Base-by-base conservation (phyloP, 1,140 invertebrate genomes). In the Drosophila gunungcola region DNA sequence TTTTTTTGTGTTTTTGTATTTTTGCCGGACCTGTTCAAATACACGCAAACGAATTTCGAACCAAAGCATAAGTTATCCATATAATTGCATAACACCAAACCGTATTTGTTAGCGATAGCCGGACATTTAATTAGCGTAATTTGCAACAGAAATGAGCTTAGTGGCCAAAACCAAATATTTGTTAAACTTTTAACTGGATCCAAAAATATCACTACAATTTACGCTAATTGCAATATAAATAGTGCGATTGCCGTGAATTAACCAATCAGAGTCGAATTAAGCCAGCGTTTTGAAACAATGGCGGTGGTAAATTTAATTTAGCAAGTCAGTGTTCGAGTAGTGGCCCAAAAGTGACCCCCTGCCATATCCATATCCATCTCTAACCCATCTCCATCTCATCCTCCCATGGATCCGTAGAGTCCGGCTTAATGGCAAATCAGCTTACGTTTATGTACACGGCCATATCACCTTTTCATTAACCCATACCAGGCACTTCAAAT, bases 101-200 rank as follows among this genome's bases (percentile, higher is more conserved):
- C 38, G 34, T 58, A 51, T 65, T 74, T 85, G 57, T 48, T 55
- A 46, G 51, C 54, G 57, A 45, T 74, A 57, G 62, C 46, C 60
- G 68, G 43, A 36, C 76, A 88, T 88, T 82, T 78, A 86, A 86
- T 86, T 86, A 88, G 65, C 53, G 56, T 67, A 70, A 88, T 88
- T 88, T 74, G 49, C 58, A 39, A 41, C 43, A 39, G 56, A 60
- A 48, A 46, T 49, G 41, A 54, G 82, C 55, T 63, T 76, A 73
- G 62, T 45, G 65, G 78, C 54, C 21, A 34, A 49, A 68, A 69
- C 29, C 51, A 75, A 85, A 88, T 72, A 88, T 85, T 78, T 68
- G 73, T 42, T 38, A 48, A 74, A 63, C 67, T 62, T 62, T 69
- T 46, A 72, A 48, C 38, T 57, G 51, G 39, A 48, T 51, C 0